These are phyloP conservation scores for Dysidea cf. avara DNA, from an alignment of 37 sponge, comb jelly and placozoan species.

Conservation along the genomic window DNA sequence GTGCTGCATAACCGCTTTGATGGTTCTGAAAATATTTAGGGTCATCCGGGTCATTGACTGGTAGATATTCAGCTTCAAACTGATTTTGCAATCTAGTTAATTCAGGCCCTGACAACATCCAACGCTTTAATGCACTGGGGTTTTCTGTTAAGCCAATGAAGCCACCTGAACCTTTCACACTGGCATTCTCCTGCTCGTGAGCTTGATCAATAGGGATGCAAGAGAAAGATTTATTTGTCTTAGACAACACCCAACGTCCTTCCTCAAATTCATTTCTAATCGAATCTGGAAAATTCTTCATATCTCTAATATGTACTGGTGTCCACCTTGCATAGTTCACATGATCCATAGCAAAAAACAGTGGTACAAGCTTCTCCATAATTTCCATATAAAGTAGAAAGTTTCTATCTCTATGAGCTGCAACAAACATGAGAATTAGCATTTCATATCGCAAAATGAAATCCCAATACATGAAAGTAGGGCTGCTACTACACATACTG, in stretches of 20 bases:
- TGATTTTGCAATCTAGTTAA: conserved; percentile 9
- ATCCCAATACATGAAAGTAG: conserved; percentile 31
- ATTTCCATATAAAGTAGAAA: conserved; percentile 13
- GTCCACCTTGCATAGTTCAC: conserved; percentile 19
- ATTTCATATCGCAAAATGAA: conserved; percentile 12
- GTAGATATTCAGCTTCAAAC: conserved; percentile 11
- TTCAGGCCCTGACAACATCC: conserved; percentile 25
- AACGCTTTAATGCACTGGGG: conserved; percentile 1
- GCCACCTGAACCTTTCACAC: conserved; percentile 8
- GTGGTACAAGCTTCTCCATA: conserved; percentile 13
- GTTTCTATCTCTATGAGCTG: conserved; percentile 20
- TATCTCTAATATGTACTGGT: conserved; percentile 13
- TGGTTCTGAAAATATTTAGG: conserved; percentile 6
- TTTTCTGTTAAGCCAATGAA: conserved; percentile 15
- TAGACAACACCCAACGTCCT: conserved; percentile 10
- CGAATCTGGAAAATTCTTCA: conserved; percentile 16
- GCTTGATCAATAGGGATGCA: conserved; percentile 20
- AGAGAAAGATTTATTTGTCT: conserved; percentile 3
- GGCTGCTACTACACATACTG: conserved; percentile 9
- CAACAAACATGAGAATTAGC: conserved; percentile 9
- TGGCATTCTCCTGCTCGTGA: conserved; percentile 5
- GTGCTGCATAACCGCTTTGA: conserved; percentile 23
- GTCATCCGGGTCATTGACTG: neutral
- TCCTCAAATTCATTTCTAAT: conserved; percentile 13
- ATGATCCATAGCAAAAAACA: conserved; percentile 5